Evolutionary conservation across 2,797 vertebrate genomes (phyloP), one percentile per base, ranked within the genome.

Genomic region (Fringilla coelebs): DNA sequence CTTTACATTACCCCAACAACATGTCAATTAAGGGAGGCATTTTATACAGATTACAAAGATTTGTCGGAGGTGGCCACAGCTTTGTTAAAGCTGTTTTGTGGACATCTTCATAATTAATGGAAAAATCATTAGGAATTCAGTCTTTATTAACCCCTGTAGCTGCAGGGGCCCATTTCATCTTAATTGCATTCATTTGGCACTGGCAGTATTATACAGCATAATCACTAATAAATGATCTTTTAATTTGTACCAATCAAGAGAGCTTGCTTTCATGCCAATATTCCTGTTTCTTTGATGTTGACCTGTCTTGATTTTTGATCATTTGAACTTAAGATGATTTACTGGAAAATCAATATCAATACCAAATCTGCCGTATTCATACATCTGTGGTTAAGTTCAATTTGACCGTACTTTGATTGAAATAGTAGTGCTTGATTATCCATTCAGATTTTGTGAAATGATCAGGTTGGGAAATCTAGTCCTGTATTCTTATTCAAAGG

Each of bases 101-200:
- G 98, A 98, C 98, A 98, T 98, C 98, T 98, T 98, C 97, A 98
- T 97, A 98, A 98, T 98, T 98, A 98, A 98, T 98, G 98, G 97
- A 96, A 98, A 98, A 98, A 98, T 98, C 97, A 97, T 98, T 97
- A 97, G 97, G 97, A 98, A 98, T 98, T 98, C 97, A 97, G 97
- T 98, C 98, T 98, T 98, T 97, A 97, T 98, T 98, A 98, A 98
- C 97, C 98, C 97, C 98, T 97, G 96, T 98, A 98, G 98, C 98
- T 98, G 98, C 98, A 98, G 98, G 98, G 98, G 97, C 98, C 98
- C 97, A 97, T 98, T 98, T 98, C 97, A 98, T 98, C 98, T 98
- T 98, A 98, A 98, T 98, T 98, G 98, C 98, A 98, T 98, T 98
- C 98, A 98, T 98, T 98, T 98, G 98, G 98, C 97, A 97, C 97